Evolutionary conservation across 2,888 invertebrate genomes (phyloP).

Genomic region (Limnephilus lunatus): DNA sequence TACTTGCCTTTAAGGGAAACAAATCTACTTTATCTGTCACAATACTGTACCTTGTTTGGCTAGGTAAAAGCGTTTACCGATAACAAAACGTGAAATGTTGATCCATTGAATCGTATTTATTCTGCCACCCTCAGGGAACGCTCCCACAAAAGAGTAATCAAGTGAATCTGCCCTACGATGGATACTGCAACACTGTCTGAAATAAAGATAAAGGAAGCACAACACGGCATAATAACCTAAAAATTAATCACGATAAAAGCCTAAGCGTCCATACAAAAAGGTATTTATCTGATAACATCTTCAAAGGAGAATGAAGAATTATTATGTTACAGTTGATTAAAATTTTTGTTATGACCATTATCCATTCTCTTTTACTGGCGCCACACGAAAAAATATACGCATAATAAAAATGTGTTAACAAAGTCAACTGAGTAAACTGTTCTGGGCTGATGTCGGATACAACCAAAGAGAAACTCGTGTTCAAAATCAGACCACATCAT

Average conservation of each 20-base stretch:
- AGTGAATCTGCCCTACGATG: too few species aligned
- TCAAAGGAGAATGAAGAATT: not conserved
- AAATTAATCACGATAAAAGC: too few species aligned
- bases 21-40: not conserved
- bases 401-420: not conserved
- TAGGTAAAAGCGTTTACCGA: not conserved
- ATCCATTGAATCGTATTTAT: too few species aligned
- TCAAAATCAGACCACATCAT: not conserved
- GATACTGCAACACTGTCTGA: too few species aligned
- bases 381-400: not conserved
- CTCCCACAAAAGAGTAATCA: too few species aligned
- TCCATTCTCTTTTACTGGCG: not conserved
- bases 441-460: not conserved
- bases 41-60: not conserved
- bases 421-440: not conserved
- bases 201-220: too few species aligned
- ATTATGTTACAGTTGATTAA: not conserved
- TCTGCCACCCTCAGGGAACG: too few species aligned
- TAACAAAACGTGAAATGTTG: not conserved
- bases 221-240: too few species aligned
- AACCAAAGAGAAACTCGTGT: not conserved
- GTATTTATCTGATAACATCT: too few species aligned
- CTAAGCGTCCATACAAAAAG: too few species aligned
- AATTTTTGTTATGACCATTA: not conserved
- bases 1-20: not conserved